Conservation (phyloP, 53 echinoderm and acorn worm species). For the Crossaster papposus region DNA sequence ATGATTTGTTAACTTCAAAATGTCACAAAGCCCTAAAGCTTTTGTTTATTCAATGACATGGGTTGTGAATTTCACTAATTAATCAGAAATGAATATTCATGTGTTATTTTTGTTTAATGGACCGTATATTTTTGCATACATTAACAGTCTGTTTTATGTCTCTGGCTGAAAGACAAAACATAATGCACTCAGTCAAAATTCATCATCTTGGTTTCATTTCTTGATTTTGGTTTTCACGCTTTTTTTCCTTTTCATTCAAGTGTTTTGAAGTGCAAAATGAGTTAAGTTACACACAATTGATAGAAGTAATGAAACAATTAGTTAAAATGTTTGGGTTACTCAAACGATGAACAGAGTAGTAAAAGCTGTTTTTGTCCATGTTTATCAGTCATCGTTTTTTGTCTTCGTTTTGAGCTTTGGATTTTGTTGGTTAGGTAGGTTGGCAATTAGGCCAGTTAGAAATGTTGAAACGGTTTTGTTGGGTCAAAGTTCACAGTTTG, state of each 20-base stretch:
- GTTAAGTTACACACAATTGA: not conserved
- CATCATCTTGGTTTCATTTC: not conserved
- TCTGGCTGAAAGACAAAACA: constrained; percentile 18
- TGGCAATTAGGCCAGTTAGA: not conserved
- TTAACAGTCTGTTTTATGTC: constrained; percentile 1
- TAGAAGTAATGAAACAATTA: not conserved
- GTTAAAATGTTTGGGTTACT: not conserved
- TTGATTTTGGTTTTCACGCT: not conserved
- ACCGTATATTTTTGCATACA: constrained; percentile 12
- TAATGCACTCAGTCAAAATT: not conserved
- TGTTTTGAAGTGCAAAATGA: not conserved
- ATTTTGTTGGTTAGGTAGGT: not conserved
- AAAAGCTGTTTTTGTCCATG: not conserved
- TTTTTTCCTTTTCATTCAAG: not conserved
- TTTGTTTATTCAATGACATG: not conserved
- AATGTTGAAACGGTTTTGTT: not conserved
- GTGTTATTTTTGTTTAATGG: not conserved
- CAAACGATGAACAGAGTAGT: too few relatives aligned
- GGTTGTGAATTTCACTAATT: constrained; percentile 28
- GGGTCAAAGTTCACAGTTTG: not conserved
- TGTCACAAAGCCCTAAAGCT: not conserved
- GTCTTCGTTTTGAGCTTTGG: not conserved
- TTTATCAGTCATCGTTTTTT: not conserved
- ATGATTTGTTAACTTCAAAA: constrained; percentile 10
- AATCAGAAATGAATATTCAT: constrained; percentile 17